phyloP scores from a whole-genome alignment of 2,113 vertebrate species.

The Oncorhynchus gorbuscha region DNA sequence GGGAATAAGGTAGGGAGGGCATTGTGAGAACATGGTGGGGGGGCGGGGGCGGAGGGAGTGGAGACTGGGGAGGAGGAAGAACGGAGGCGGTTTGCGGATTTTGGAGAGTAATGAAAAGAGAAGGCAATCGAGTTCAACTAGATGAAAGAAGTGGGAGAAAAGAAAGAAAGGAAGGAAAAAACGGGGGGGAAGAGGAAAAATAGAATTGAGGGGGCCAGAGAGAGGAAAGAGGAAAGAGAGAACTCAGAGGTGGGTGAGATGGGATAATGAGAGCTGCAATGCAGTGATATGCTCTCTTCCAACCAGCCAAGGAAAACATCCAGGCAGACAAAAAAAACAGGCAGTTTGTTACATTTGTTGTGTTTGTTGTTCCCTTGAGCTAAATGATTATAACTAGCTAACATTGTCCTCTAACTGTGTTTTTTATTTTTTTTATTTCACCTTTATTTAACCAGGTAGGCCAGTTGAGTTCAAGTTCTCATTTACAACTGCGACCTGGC shows the following conservation, averaged over 20 bases:
- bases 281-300: too few relatives aligned
- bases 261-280: not conserved
- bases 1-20: not conserved
- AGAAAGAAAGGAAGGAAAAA: slow-evolving; percentile 10
- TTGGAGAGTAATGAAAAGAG: slow-evolving; percentile 18
- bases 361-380: too few relatives aligned
- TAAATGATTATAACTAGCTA: too few relatives aligned
- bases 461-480: too few relatives aligned
- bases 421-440: too few relatives aligned
- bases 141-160: slow-evolving; percentile 7
- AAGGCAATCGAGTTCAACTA: slow-evolving; percentile 64
- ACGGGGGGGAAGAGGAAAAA: not conserved
- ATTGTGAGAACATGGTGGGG: slow-evolving; percentile 2
- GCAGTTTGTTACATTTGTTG: too few relatives aligned
- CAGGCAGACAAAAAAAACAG: too few relatives aligned
- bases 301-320: too few relatives aligned
- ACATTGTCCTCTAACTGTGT: too few relatives aligned
- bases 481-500: too few relatives aligned
- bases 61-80: not conserved
- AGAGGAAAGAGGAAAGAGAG: slow-evolving; percentile 17
- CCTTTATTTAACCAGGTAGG: too few relatives aligned
- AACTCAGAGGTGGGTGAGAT: not conserved
- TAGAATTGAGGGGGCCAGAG: not conserved
- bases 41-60: too few relatives aligned
- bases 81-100: not conserved